Evolutionary conservation across 2,113 vertebrate species (phyloP), one percentile per base, ranked within the genome.

Genomic region (Anarhynchus alexandrinus): DNA sequence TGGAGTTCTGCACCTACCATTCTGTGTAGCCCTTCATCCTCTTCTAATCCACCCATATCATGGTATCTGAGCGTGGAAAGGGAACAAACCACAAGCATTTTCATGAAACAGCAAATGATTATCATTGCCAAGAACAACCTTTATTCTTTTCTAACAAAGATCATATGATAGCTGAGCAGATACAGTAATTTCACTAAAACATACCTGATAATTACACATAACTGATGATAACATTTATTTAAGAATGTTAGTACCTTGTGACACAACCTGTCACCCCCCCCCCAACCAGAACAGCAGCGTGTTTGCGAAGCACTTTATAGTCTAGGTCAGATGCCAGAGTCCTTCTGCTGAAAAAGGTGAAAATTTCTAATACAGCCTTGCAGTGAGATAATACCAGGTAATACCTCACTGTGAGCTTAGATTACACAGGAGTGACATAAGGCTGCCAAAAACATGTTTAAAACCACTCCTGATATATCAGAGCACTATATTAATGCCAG

Each of bases 91-190:
- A 77, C 58, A 82, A 21, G 32, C 0, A 0, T 83, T 96, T 94
- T 90, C 92, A 90, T 51, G 74, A 87, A 79, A 86, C 92, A 96
- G 90, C 79, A 94, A 80, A 77, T 38, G n/a, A 55, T 77, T 80
- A 88, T 73, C 67, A 78, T 20, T 81, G 71, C 82, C 85, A 94
- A 96, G 90, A 97, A 83, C 80, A 92, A 92, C 62, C 87, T 93
- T 94, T 94, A 94, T 80, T 95, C 90, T 93, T 71, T 77, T 73
- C 67, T 90, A 92, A 70, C 38, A 64, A 78, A 93, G 96, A 94
- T 88, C 54, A 15, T 73, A 47, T 6, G 64, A 86, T 38, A 92
- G 38, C 51, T 70, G 47, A 82, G 69, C 55, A 90, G 90, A 96
- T 70, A 95, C 25, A 90, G 85, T 58, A 17, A 34, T 86, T 91